Conservation (phyloP, 2,113 vertebrate genomes). For the Chaetops frenatus region DNA sequence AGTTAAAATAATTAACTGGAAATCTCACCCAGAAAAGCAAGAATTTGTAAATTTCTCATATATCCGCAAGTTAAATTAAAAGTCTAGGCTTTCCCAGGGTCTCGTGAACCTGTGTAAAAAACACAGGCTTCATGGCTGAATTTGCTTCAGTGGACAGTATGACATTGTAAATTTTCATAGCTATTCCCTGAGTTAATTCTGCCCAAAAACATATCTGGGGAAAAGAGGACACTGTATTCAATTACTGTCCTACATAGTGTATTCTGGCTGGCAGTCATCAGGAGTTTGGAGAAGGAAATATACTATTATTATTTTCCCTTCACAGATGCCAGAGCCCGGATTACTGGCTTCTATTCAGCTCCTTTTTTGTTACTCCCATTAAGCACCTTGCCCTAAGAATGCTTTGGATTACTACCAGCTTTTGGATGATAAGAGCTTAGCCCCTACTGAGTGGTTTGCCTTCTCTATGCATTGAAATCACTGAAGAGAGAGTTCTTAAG, state of each 20-base stretch:
- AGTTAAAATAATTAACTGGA: not conserved
- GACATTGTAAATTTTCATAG: not conserved
- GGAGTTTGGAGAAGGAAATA: not conserved
- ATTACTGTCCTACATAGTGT: not conserved
- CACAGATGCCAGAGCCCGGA: not conserved
- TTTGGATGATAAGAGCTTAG: not conserved
- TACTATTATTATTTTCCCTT: constrained; percentile 16
- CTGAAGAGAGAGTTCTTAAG: not conserved
- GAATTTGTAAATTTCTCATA: not conserved
- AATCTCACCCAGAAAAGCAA: not conserved
- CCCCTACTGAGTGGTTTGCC: not conserved
- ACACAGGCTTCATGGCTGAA: not conserved
- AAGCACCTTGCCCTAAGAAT: not conserved
- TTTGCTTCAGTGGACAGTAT: not conserved
- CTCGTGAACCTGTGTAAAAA: not conserved
- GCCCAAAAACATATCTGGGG: not conserved
- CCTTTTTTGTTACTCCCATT: not conserved
- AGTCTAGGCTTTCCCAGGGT: not conserved
- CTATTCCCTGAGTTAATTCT: constrained; percentile 12
- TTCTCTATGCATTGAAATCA: not conserved
- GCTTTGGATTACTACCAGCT: not conserved
- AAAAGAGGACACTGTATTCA: not conserved
- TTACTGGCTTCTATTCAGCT: not conserved
- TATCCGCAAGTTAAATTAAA: not conserved
- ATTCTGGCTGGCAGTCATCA: not conserved